Evolutionary conservation across 2,888 invertebrate genomes (phyloP), one percentile per base, ranked within the genome.

Genomic region (Neocrepidodera transversa): DNA sequence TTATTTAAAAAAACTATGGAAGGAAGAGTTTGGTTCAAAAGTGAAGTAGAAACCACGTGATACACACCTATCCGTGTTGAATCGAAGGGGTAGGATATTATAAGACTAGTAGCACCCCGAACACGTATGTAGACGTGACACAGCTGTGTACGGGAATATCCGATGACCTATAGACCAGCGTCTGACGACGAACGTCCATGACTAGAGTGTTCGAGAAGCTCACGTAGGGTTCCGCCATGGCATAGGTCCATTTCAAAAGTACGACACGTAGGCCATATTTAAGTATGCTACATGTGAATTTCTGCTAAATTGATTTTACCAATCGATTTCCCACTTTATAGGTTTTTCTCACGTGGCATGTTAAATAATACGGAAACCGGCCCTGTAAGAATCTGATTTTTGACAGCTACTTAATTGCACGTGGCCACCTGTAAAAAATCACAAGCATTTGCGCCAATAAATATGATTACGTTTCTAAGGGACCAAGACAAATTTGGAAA

Each of bases 91-190:
- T 69, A 71, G 73, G 50, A 50, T 51, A 45, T 60, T 75, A 76
- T 73, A 68, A 75, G 73, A 73, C 74, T 72, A 76, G 75, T 76
- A 75, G 75, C 72, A 76, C 72, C 76, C 78, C 69, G 73, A 75
- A 76, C 78, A 77, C 77, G 78, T 78, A 77, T 76, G 75, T 66
- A 69, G 75, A 78, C 78, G 78, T 78, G 78, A 76, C 76, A 74
- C 78, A 77, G 77, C 77, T 77, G 77, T 76, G 74, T 75, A 74
- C 71, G 66, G 71, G 73, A 74, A 74, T 76, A 76, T 75, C 76
- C 72, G 76, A 76, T 76, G 78, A 76, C 76, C 77, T 75, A 77
- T 73, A 74, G 75, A 72, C 75, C 73, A 74, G 71, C 73, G 74
- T 74, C 74, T 74, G 74, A 72, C 72, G 72, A 71, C 70, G 72